These are phyloP conservation scores for Periophthalmus modestus DNA, from an alignment of 2,113 vertebrate species.

Conservation along the genomic window DNA sequence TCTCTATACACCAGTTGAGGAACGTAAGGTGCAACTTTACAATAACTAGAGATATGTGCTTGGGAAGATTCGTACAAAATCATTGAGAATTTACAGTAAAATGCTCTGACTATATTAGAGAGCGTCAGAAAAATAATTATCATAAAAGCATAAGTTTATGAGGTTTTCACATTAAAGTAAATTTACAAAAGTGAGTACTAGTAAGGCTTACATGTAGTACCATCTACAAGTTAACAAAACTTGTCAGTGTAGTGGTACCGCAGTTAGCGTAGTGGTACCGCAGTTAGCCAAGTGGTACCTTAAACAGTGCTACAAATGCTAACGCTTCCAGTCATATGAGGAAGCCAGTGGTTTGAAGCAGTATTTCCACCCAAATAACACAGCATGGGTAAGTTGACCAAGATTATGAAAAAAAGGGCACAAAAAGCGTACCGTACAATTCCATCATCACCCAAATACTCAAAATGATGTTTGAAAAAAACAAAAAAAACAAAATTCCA, in stretches of 20 bases:
- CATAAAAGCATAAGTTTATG: background rate
- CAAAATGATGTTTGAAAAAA: too few relatives aligned
- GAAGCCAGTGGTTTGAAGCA: background rate
- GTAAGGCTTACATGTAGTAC: slow-evolving; percentile 34
- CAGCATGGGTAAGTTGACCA: background rate
- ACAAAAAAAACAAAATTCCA: too few relatives aligned
- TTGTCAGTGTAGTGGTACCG: too few relatives aligned
- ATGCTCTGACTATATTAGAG: slow-evolving; percentile 14
- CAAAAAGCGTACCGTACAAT: background rate
- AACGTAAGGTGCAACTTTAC: slow-evolving; percentile 49
- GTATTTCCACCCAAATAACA: background rate
- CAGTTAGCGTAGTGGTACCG: too few relatives aligned
- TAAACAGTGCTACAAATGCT: background rate
- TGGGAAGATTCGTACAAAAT: slow-evolving; percentile 30
- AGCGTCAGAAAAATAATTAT: slow-evolving; percentile 19
- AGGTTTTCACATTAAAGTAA: slow-evolving; percentile 35
- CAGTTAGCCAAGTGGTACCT: slow-evolving; percentile 9
- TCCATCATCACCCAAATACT: too few relatives aligned
- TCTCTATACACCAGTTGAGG: slow-evolving; percentile 42
- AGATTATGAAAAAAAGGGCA: background rate
- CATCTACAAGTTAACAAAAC: background rate
- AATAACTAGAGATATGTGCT: slow-evolving; percentile 32
- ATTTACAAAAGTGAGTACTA: slow-evolving; percentile 1
- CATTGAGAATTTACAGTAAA: slow-evolving; percentile 50
- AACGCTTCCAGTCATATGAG: slow-evolving; percentile 2